These are phyloP conservation scores for Melipona beecheii DNA, from an alignment of 2,888 invertebrate species.

Conservation along the genomic window DNA sequence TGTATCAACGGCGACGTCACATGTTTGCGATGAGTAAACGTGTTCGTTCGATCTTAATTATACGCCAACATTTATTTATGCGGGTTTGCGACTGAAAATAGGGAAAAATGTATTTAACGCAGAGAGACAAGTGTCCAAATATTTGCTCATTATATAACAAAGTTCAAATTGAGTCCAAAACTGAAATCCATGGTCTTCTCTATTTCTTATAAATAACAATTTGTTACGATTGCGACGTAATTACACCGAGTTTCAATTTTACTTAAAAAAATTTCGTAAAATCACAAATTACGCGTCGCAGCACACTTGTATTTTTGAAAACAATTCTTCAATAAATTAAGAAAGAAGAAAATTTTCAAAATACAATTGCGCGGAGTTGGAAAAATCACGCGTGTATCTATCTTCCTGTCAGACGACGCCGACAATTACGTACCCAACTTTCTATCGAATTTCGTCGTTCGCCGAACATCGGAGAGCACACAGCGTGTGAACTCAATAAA, in stretches of 20 bases:
- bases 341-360: not conserved
- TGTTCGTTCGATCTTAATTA: not conserved
- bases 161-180: not conserved
- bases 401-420: not conserved
- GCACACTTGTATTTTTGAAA: too few species aligned
- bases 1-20: not conserved
- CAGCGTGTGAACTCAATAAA: not conserved
- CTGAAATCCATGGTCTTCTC: not conserved
- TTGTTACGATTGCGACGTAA: not conserved
- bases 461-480: not conserved
- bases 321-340: not conserved
- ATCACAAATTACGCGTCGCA: too few species aligned
- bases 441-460: not conserved
- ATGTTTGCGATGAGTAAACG: not conserved
- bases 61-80: not conserved
- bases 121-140: not conserved
- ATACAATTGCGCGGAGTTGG: not conserved
- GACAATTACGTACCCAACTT: not conserved
- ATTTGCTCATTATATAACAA: not conserved
- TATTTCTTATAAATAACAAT: not conserved
- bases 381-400: not conserved
- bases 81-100: not conserved
- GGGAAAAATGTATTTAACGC: not conserved
- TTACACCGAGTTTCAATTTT: not conserved
- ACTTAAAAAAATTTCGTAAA: too few species aligned